Evolutionary conservation across 2,888 invertebrate species (phyloP), one percentile per base, ranked within the genome.

Genomic region (Ariolimax columbianus): DNA sequence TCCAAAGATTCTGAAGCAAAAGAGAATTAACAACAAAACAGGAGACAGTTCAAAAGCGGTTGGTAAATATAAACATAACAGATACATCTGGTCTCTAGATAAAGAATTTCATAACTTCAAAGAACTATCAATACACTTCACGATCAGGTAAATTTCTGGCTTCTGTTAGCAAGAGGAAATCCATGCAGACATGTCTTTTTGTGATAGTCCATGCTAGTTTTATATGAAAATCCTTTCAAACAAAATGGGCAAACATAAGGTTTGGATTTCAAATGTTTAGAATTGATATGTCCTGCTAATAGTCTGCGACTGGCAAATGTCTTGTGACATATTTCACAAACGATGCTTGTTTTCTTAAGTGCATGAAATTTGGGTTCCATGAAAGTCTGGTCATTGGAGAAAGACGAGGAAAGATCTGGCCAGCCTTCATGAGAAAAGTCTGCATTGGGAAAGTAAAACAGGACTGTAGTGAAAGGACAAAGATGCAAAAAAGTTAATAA

Each of bases 191-290:
- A 82, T 33, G 66, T 75, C 23, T 75, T 81, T 72, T 82, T 72
- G 83, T 86, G 86, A 70, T 77, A 84, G n/a, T 77, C 75, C 78
- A 86, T 59, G 63, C 86, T 86, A 3, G 84, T 82, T 84, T 86
- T 77, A 75, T 86, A 86, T 4, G 86, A 86, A 82, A 86, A 86
- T 55, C 84, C 82, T 75, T 78, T 86, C 0, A 36, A 68, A 59
- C 86, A 86, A 79, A 59, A 68, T 43, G 73, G 68, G 68, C 86
- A 86, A 14, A 82, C 51, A 80, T 82, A 86, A 23, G 86, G 86
- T 73, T 86, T 86, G 26, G 70, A 38, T 17, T 82, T 82, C 40
- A 86, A 66, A 78, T 86, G 86, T 26, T 86, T 78, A 6, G 84
- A 84, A 77, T 86, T 86, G 36, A 84, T 66, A 79, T 86, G 86